Conservation (phyloP, 2,888 invertebrate species). For the Scaptomyza tumidula region DNA sequence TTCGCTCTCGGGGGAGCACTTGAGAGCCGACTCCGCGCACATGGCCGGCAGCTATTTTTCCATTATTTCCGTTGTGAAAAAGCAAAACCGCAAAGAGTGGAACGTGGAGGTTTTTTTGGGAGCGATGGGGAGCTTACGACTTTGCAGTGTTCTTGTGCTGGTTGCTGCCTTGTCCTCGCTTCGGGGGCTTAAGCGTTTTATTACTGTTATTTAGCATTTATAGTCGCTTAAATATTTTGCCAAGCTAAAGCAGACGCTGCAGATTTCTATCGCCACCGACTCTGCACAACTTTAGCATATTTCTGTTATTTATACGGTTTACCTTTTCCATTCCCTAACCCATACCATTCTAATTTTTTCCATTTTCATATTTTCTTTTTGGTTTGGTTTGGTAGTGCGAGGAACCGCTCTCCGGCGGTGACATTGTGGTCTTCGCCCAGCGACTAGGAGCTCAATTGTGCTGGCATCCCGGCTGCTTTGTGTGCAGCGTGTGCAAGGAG, state of each 20-base stretch:
- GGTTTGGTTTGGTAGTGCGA: constrained; percentile 88
- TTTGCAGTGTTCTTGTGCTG: constrained; percentile 38
- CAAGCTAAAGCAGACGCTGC: constrained; percentile 67
- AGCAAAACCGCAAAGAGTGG: constrained; percentile 53
- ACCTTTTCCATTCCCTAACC: constrained; percentile 10
- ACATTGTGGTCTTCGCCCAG: constrained; percentile 95
- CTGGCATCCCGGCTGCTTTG: constrained; percentile 99
- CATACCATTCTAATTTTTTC: neutral
- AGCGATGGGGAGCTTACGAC: neutral
- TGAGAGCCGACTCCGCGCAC: constrained; percentile 41
- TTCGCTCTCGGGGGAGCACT: constrained; percentile 73
- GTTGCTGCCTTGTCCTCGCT: constrained; percentile 58
- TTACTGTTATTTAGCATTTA: constrained; percentile 82
- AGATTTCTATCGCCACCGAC: constrained; percentile 72
- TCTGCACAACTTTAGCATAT: constrained; percentile 66
- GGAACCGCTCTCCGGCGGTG: constrained; percentile 92
- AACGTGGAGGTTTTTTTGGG: neutral
- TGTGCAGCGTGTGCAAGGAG: constrained; percentile 95
- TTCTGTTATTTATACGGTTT: constrained; percentile 64
- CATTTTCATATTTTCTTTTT: constrained; percentile 9
- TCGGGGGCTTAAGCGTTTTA: constrained; percentile 80
- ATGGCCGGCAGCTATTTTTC: constrained; percentile 80
- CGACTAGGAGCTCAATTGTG: constrained; percentile 92
- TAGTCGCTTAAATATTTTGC: constrained; percentile 79
- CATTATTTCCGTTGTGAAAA: constrained; percentile 68